Evolutionary conservation across 2,888 invertebrate species (phyloP).

Genomic region (Melangyna quadrimaculata): DNA sequence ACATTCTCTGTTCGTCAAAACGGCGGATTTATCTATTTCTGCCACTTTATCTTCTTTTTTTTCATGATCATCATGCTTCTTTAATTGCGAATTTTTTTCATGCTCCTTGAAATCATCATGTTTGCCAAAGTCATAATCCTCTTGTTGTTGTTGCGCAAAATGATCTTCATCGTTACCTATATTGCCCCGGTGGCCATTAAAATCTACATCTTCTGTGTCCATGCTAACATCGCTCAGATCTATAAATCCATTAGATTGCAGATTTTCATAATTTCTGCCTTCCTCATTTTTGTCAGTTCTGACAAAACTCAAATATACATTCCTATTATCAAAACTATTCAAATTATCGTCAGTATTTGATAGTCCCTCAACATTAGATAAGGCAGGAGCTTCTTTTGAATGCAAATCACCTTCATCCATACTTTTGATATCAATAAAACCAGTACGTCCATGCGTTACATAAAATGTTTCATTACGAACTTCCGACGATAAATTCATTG

Average conservation of each 20-base stretch:
- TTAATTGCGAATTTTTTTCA: not conserved
- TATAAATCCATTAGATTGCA: constrained; percentile 74
- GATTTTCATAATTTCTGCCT: constrained; percentile 64
- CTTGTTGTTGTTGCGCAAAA: constrained; percentile 17
- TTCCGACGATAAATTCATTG: constrained; percentile 50
- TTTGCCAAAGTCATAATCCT: constrained; percentile 31
- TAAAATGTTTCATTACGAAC: not conserved
- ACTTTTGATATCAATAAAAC: constrained; percentile 69
- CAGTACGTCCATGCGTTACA: not conserved
- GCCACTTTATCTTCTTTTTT: constrained; percentile 76
- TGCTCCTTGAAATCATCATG: constrained; percentile 5
- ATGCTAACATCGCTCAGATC: constrained; percentile 91
- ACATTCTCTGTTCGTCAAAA: constrained; percentile 79
- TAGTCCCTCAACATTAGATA: constrained; percentile 76
- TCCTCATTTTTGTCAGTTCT: constrained; percentile 73
- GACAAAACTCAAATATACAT: constrained; percentile 73
- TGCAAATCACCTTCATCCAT: constrained; percentile 19
- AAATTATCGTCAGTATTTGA: constrained; percentile 72
- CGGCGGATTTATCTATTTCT: constrained; percentile 77
- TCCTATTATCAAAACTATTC: constrained; percentile 72
- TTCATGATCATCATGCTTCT: constrained; percentile 74
- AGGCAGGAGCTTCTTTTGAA: not conserved
- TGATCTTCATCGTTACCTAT: constrained; percentile 24
- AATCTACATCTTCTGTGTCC: constrained; percentile 83
- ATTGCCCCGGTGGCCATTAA: constrained; percentile 74